phyloP scores from a whole-genome alignment of 2,888 invertebrate genomes.

The Carpatolechia fugitivella region DNA sequence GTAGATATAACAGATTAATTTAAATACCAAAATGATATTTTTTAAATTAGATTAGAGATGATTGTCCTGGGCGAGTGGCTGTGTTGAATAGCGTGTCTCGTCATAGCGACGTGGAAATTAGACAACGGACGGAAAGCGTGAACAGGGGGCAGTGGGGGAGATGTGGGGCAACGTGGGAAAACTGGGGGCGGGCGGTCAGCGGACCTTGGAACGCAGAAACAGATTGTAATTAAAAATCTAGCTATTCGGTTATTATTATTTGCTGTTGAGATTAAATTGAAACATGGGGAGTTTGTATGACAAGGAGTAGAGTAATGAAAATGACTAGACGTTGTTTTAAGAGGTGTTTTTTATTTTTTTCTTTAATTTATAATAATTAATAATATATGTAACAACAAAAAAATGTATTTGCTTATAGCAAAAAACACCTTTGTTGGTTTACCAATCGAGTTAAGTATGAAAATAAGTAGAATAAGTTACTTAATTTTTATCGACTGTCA shows the following conservation, averaged over 20 bases:
- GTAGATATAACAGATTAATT: too few species aligned
- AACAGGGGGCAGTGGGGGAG: slow-evolving; percentile 26
- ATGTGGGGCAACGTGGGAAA: slow-evolving; percentile 20
- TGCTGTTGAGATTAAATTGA: background rate
- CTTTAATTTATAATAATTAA: too few species aligned
- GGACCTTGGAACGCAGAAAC: slow-evolving; percentile 16
- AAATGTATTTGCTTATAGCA: too few species aligned
- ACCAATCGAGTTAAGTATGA: too few species aligned
- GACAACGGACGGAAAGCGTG: slow-evolving; percentile 38
- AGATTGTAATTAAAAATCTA: slow-evolving; percentile 21
- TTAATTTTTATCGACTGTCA: too few species aligned
- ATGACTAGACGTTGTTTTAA: too few species aligned
- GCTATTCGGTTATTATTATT: background rate
- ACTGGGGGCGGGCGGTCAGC: slow-evolving; percentile 16
- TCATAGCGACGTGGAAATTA: slow-evolving; percentile 51
- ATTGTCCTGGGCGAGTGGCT: background rate
- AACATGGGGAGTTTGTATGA: too few species aligned
- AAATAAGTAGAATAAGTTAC: too few species aligned
- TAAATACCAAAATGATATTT: background rate
- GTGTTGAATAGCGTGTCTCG: slow-evolving; percentile 36
- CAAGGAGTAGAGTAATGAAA: too few species aligned
- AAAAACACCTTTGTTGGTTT: too few species aligned
- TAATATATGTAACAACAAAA: too few species aligned
- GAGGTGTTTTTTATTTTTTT: too few species aligned
- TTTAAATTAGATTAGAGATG: background rate